Base-by-base conservation (phyloP, 2,888 invertebrate species). In the Tanypteryx hageni region DNA sequence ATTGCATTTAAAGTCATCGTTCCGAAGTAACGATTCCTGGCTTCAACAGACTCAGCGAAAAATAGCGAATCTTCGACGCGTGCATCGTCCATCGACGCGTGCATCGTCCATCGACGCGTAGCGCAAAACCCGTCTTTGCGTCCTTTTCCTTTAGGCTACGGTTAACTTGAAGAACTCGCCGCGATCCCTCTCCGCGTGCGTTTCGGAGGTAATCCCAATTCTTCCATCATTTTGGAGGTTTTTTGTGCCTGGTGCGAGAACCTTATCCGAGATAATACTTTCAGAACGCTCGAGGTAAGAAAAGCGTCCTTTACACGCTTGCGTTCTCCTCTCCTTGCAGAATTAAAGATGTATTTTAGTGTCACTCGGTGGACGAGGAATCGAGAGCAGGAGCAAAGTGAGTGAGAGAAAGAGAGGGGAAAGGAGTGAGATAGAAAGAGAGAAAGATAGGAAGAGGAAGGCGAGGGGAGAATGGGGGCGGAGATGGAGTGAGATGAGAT, bases 381-480 rank as follows among this genome's bases (percentile, higher is more conserved):
- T 68, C 10, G 68, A 8, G 11, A n/a, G 68, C 14, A 7, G 16
- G 68, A 14, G 68, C 22, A 22, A 68, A 22, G 16, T 16, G 68
- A 64, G 64, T 64, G 64, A 7, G 64, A 18, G 14, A 64, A 64
- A 44, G 44, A 44, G 1, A 44, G 11, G 9, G 82, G 95, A 95
- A 95, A 95, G 95, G 95, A 93, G 95, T 93, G 95, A 94, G 95
- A 95, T 95, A 95, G 93, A 95, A 93, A 92, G 93, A 31, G 92
- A 94, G 83, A 76, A 27, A 83, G 93, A 31, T 86, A 94, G 83
- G 64, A 27, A 83, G 18, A 83, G 84, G 81, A 58, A 86, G 91
- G 92, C 76, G 92, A 85, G 92, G 85, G 92, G 92, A 92, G 82
- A 92, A 76, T 92, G 84, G 58, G 59, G 56, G 27, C 68, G 64